Evolutionary conservation across 2,888 invertebrate species (phyloP), one percentile per base, ranked within the genome.

Genomic region (Rhopalosiphum nymphaeae): DNA sequence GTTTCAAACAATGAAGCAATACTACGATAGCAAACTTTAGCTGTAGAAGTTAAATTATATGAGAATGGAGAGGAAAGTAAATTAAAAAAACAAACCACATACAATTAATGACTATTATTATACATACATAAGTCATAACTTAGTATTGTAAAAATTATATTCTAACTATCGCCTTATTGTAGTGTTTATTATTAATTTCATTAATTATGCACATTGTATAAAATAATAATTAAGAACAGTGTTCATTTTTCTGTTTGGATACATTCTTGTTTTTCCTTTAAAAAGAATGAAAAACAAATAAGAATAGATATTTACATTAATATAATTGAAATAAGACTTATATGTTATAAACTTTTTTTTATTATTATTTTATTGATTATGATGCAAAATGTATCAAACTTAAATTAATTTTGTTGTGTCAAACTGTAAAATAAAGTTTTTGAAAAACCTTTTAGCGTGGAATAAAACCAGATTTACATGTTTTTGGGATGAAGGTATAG

Each of bases 1-100:
- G 92, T 87, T 87, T 61, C 61, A 92, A 92, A 92, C 86, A 87
- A 92, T 92, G 36, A 92, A 25, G 85, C 42, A 44, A 56, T 44
- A 85, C 44, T 44, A 85, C 56, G 44, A 84, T 57, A 91, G 46
- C n/a, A 56, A 91, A 91, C 91, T 57, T 91, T 85, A 26, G 29
- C 53, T 78, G 56, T 85, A 44, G 85, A 91, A 91, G 85, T 91
- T 25, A 29, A 85, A 85, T 91, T 26, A 11, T 53, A 78, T 84
- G 42, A 13, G 11, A 49, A 91, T 36, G 49, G 49, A 53, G 26
- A 49, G 36, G 29, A 91, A 46, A 91, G 85, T 56, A 85, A 91
- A 91, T 91, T 85, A 85, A 85, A 91, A 91, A 91, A 53, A 91
- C 53, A 67, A 26, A 91, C 42, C 29, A 13, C 16, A 44, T 85